Percentiles rank a stretch among this genome's conserved stretches.
Conservation (phyloP, 2,888 invertebrate genomes). For the Drosophila hamatofila region DNA sequence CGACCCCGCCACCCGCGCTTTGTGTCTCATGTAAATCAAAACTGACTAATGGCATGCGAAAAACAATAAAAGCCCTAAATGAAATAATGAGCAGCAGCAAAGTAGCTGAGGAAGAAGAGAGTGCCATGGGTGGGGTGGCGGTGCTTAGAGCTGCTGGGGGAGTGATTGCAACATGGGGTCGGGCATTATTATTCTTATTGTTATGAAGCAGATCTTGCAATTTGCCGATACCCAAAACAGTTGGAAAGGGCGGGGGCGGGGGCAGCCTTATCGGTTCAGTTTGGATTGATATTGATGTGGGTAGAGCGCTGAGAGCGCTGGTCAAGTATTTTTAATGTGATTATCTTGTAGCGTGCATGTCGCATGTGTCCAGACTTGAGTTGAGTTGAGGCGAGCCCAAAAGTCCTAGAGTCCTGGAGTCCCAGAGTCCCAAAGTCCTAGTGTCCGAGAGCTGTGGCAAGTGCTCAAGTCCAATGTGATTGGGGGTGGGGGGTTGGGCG, state of each 20-base stretch:
- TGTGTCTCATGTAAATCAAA: constrained; percentile 73
- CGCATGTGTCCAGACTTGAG: constrained; percentile 72
- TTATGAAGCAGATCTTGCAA: constrained; percentile 49
- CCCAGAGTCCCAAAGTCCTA: constrained; percentile 20
- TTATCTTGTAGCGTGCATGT: constrained; percentile 84
- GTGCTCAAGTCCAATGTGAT: background rate
- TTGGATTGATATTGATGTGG: constrained; percentile 65
- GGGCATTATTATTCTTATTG: constrained; percentile 35
- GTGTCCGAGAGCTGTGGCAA: background rate
- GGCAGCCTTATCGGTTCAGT: constrained; percentile 46
- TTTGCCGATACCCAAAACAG: constrained; percentile 44
- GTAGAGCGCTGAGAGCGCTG: constrained; percentile 31
- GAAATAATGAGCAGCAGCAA: constrained; percentile 71
- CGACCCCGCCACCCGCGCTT: no score
- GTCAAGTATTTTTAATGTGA: constrained; percentile 82
- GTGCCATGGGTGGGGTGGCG: background rate
- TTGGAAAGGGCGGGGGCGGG: no score
- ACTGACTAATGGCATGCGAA: constrained; percentile 82
- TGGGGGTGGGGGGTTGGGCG: constrained; percentile 13
- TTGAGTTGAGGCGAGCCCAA: constrained; percentile 6
- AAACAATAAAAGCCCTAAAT: constrained; percentile 82
- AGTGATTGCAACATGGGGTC: constrained; percentile 23
- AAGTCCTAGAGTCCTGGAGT: background rate
- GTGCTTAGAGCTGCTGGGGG: constrained; percentile 9
- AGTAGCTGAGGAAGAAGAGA: background rate